These are phyloP conservation scores for Rhegmatorhina hoffmannsi DNA, from an alignment of 2,113 vertebrate genomes.

Conservation along the genomic window DNA sequence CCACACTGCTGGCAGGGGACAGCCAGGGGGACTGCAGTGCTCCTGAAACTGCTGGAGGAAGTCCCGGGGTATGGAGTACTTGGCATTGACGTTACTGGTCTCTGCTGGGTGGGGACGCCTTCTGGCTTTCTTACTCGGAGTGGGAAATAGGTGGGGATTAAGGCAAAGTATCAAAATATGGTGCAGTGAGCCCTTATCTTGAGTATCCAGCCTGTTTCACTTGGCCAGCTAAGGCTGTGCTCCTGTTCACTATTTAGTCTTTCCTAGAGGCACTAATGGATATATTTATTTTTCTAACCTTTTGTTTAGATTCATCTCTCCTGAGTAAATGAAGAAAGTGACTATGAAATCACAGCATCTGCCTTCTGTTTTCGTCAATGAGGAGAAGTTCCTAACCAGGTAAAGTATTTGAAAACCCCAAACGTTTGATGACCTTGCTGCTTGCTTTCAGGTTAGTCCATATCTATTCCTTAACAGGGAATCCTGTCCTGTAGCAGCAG, in stretches of 20 bases:
- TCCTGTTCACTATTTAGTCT: neutral
- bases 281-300: neutral
- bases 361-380: slow-evolving; percentile 60
- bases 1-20: neutral
- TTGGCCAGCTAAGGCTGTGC: neutral
- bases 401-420: neutral
- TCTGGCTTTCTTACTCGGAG: neutral
- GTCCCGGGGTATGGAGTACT: too few species aligned
- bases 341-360: slow-evolving; percentile 45
- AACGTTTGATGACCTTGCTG: neutral
- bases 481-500: neutral
- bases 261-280: neutral
- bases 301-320: slow-evolving; percentile 16
- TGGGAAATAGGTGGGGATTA: neutral
- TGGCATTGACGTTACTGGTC: neutral
- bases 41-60: neutral
- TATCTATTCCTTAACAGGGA: neutral
- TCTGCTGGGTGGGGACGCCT: neutral
- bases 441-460: neutral
- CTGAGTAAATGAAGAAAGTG: slow-evolving; percentile 40
- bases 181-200: neutral
- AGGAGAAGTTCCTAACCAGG: slow-evolving; percentile 71
- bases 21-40: neutral
- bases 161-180: neutral
- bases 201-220: neutral